Evolutionary conservation across 2,888 invertebrate genomes (phyloP).

Genomic region (Flexamia atlantica): DNA sequence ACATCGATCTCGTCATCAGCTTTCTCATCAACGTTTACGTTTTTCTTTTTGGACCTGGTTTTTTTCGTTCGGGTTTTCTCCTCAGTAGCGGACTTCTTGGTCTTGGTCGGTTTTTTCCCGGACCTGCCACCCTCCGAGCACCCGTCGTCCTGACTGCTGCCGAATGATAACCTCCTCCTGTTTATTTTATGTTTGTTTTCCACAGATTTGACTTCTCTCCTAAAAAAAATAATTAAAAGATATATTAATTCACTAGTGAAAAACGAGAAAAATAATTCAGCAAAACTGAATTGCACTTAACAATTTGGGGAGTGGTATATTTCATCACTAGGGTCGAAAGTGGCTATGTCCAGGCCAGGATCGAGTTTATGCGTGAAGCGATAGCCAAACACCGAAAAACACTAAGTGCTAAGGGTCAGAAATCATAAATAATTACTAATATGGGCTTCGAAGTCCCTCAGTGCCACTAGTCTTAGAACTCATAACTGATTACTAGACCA

Average conservation of each 20-base stretch:
- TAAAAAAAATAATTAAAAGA: not conserved
- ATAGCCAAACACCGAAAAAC: too few species aligned
- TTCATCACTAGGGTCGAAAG: too few species aligned
- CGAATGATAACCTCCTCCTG: constrained; percentile 38
- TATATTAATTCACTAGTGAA: not conserved
- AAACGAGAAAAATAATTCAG: too few species aligned
- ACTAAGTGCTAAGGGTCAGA: too few species aligned
- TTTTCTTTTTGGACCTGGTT: constrained; percentile 29
- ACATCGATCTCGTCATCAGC: not conserved
- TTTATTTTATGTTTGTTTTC: not conserved
- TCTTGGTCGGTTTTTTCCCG: constrained; percentile 20
- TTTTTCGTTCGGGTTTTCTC: constrained; percentile 19
- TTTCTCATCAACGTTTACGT: not conserved
- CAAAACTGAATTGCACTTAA: too few species aligned
- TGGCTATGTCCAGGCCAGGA: too few species aligned
- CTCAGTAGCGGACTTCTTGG: not conserved
- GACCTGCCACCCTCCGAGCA: constrained; percentile 49
- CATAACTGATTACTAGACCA: too few species aligned
- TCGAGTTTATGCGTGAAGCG: too few species aligned
- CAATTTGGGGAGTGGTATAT: too few species aligned
- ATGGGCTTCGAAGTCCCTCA: too few species aligned
- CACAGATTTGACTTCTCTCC: not conserved
- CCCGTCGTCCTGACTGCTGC: constrained; percentile 38
- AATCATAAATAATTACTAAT: too few species aligned
- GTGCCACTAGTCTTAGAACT: too few species aligned